These are phyloP conservation scores for Oryzias dopingdopingensis DNA, from an alignment of 2,797 vertebrate genomes.

Conservation along the genomic window DNA sequence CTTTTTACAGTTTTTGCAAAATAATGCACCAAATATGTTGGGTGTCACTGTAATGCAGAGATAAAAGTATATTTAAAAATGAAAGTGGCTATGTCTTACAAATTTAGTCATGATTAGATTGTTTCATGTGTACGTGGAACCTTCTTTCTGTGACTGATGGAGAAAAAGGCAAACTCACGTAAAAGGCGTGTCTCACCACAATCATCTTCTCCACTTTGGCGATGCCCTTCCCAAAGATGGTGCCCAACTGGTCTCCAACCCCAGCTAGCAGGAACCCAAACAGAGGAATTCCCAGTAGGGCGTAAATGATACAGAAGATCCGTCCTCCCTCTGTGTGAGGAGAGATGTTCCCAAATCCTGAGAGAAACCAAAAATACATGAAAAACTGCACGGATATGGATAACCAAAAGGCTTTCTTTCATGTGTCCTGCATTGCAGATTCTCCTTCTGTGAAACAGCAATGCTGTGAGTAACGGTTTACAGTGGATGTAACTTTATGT, in stretches of 20 bases:
- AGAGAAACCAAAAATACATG: background rate
- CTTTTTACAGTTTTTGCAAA: too few relatives aligned
- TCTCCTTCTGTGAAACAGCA: too few relatives aligned
- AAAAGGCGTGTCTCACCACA: conserved; percentile 79
- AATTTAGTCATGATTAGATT: too few relatives aligned
- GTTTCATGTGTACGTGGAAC: background rate
- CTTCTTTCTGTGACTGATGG: background rate
- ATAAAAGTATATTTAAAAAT: too few relatives aligned
- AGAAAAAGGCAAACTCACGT: background rate
- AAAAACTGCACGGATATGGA: too few relatives aligned
- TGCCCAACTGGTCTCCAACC: conserved; percentile 96
- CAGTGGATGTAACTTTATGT: too few relatives aligned
- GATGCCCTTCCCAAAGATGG: conserved; percentile 97
- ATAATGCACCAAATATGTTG: too few relatives aligned
- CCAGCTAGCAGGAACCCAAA: conserved; percentile 97
- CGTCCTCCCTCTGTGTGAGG: conserved; percentile 94
- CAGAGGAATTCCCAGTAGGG: conserved; percentile 94
- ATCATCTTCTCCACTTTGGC: conserved; percentile 96
- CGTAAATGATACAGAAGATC: conserved; percentile 98
- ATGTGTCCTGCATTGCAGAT: too few relatives aligned
- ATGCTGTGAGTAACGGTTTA: too few relatives aligned
- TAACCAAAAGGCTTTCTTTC: too few relatives aligned
- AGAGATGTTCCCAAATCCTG: conserved; percentile 97
- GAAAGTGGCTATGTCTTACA: too few relatives aligned
- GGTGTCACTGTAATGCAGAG: too few relatives aligned